Conservation (phyloP, 2,888 invertebrate genomes). For the Luperina testacea region DNA sequence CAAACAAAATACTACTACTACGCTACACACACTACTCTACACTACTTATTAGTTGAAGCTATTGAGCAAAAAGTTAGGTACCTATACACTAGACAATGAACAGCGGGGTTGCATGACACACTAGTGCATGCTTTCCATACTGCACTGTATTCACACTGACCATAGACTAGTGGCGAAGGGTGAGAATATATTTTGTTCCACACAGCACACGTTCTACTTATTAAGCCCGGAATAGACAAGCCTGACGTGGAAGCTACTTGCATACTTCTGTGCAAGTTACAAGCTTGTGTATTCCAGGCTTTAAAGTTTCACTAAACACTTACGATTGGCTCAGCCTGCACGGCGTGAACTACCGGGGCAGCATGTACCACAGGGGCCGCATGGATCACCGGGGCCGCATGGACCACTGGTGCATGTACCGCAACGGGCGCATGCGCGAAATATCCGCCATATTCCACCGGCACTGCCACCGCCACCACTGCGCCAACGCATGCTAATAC, state of each 20-base stretch:
- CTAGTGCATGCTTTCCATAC: not conserved
- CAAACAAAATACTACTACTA: no score
- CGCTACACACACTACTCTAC: no score
- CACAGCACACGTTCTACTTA: not conserved
- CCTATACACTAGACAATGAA: not conserved
- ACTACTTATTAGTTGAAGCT: not conserved
- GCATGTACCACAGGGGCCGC: slow-evolving; percentile 56
- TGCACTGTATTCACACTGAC: not conserved
- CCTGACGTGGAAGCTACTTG: no score
- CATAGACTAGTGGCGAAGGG: not conserved
- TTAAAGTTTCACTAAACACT: not conserved
- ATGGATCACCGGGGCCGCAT: slow-evolving; percentile 70
- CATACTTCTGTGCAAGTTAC: no score
- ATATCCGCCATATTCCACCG: slow-evolving; percentile 65
- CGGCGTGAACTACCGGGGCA: slow-evolving; percentile 66
- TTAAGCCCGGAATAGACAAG: not conserved
- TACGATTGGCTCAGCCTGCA: slow-evolving; percentile 68
- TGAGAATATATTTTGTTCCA: not conserved
- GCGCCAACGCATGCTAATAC: slow-evolving; percentile 77
- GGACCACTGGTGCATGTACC: slow-evolving; percentile 63
- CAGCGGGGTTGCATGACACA: not conserved
- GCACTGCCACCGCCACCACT: slow-evolving; percentile 75
- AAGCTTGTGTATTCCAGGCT: no score
- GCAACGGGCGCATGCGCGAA: slow-evolving; percentile 59
- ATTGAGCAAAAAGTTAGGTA: not conserved